phyloP scores from a whole-genome alignment of 2,888 invertebrate genomes.

The Tetropium fuscum region DNA sequence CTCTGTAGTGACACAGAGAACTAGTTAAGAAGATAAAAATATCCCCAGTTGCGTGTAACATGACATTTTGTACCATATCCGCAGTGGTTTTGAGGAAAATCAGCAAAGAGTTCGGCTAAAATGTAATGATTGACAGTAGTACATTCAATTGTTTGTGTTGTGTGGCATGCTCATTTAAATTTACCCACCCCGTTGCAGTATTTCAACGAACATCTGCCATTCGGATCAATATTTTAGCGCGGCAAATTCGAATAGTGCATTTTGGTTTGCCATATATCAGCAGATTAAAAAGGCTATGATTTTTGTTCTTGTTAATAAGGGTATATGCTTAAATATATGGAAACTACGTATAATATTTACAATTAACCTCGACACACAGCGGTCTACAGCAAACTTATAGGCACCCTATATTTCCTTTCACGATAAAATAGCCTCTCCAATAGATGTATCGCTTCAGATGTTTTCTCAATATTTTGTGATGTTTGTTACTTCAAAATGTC shows the following conservation, averaged over 20 bases:
- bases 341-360: too few relatives aligned
- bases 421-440: too few relatives aligned
- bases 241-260: constrained; percentile 23
- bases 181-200: neutral
- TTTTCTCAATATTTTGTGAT: too few relatives aligned
- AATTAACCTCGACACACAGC: too few relatives aligned
- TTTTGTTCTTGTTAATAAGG: too few relatives aligned
- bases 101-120: constrained; percentile 24
- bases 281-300: too few relatives aligned
- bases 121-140: constrained; percentile 10
- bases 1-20: constrained; percentile 22
- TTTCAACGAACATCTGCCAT: constrained; percentile 10
- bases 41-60: constrained; percentile 18
- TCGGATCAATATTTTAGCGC: constrained; percentile 15
- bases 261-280: too few relatives aligned
- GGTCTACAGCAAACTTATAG: too few relatives aligned
- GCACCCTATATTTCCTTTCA: too few relatives aligned
- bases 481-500: too few relatives aligned
- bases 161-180: neutral
- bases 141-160: constrained; percentile 22
- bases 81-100: constrained; percentile 18
- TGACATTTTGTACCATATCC: constrained; percentile 28
- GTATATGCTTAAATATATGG: too few relatives aligned
- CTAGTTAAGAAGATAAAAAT: constrained; percentile 12
- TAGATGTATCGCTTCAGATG: too few relatives aligned